Evolutionary conservation across 2,888 invertebrate genomes (phyloP).

Genomic region (Conomelus anceps): DNA sequence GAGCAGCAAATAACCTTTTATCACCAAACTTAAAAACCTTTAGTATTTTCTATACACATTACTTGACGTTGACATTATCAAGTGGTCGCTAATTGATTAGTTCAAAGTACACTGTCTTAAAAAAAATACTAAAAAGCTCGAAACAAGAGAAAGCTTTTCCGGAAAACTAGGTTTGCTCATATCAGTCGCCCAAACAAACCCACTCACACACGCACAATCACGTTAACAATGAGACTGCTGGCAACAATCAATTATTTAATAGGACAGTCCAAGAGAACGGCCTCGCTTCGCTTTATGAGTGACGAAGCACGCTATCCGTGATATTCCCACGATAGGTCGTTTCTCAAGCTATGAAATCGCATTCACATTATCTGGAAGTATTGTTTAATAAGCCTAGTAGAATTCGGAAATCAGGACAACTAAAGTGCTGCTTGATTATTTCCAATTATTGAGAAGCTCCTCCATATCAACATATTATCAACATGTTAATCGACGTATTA

Average conservation of each 20-base stretch:
- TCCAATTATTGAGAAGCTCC: background rate
- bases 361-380: background rate
- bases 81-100: background rate
- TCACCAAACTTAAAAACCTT: background rate
- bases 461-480: no score
- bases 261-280: background rate
- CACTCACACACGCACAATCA: background rate
- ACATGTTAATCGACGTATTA: no score
- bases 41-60: background rate
- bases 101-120: conserved; percentile 24
- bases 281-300: background rate
- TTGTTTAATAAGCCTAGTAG: background rate
- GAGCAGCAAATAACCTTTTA: background rate
- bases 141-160: conserved; percentile 10
- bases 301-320: background rate
- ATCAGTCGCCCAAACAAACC: background rate
- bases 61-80: background rate
- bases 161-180: background rate
- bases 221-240: background rate
- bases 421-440: no score
- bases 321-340: background rate
- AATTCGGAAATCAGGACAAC: no score
- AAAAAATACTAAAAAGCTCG: conserved; percentile 14
- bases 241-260: background rate
- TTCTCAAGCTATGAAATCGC: background rate